Evolutionary conservation across 2,888 invertebrate genomes (phyloP), one percentile per base, ranked within the genome.

Genomic region (Neuroscelio doddi): DNA sequence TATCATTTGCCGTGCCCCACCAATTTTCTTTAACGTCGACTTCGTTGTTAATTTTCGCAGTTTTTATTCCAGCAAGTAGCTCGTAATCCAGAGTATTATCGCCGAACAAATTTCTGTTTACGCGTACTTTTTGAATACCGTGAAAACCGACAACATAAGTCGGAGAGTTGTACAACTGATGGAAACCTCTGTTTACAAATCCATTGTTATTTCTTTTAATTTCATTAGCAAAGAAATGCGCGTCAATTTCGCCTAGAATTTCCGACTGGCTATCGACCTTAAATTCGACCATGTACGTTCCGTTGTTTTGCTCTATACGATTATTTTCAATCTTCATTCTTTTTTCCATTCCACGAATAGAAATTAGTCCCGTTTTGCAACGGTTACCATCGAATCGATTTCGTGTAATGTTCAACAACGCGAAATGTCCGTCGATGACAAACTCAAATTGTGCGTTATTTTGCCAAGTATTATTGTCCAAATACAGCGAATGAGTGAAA

Each of bases 331-430:
- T 92, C 58, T 90, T 88, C 85, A 98, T 88, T 75, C 93, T 93
- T 85, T 99, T 99, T 83, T 99, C 99, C 97, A 98, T 99, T 5
- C 99, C 99, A 61, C 90, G 88, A 17, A 97, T 87, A 0, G 92
- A 89, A 9, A 97, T 87, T 24, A 97, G 84, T 0, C 97, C 95
- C 9, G 86, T 87, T 73, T 91, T 91, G 75, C 98, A 98, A 27
- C 86, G 86, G 79, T 99, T 99, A 56, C 93, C 91, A 1, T 90
- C 89, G 79, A 98, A 97, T 3, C 89, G 86, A 81, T 96, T 97
- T 52, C 90, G 90, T 0, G 94, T 92, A 26, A 98, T 90, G 77
- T 96, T 97, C 0, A 97, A 90, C 64, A 90, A 90, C 0, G 97
- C 92, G 82, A 95, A 98, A 84, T 98, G 98, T 0, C 99, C 99